phyloP scores from a whole-genome alignment of 2,888 invertebrate species.

The Caenorhabditis imperialis region DNA sequence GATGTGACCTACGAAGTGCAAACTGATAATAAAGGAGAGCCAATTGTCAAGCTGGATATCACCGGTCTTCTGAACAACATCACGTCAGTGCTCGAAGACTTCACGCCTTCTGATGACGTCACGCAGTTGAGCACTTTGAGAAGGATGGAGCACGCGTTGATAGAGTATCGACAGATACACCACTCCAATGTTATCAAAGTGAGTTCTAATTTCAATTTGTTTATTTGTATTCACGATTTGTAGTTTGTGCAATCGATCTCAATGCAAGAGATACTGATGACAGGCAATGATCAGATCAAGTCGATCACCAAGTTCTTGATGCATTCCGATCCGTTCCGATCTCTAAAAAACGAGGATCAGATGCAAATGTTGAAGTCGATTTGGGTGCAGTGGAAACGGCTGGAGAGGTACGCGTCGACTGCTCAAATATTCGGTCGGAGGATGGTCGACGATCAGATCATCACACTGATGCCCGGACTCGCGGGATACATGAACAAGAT shows the following conservation, averaged over 20 bases:
- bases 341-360: constrained; percentile 27
- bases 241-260: constrained; percentile 44
- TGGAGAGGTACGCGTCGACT: constrained; percentile 48
- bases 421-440: constrained; percentile 51
- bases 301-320: constrained; percentile 55
- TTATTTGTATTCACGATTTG: no score
- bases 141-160: constrained; percentile 41
- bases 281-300: constrained; percentile 46
- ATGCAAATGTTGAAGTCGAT: constrained; percentile 55
- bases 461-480: constrained; percentile 37
- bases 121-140: constrained; percentile 14
- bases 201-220: neutral
- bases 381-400: constrained; percentile 56
- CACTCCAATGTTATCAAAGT: constrained; percentile 40
- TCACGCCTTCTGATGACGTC: constrained; percentile 14
- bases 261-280: constrained; percentile 31
- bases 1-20: constrained; percentile 45
- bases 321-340: constrained; percentile 48
- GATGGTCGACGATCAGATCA: constrained; percentile 45
- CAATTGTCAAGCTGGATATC: constrained; percentile 47
- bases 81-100: constrained; percentile 28
- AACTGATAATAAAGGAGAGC: constrained; percentile 39
- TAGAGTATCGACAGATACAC: constrained; percentile 35
- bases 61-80: constrained; percentile 43
- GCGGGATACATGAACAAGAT: constrained; percentile 31